Evolutionary conservation across 2,888 invertebrate species (phyloP).

Genomic region (Drosophila neonasuta): DNA sequence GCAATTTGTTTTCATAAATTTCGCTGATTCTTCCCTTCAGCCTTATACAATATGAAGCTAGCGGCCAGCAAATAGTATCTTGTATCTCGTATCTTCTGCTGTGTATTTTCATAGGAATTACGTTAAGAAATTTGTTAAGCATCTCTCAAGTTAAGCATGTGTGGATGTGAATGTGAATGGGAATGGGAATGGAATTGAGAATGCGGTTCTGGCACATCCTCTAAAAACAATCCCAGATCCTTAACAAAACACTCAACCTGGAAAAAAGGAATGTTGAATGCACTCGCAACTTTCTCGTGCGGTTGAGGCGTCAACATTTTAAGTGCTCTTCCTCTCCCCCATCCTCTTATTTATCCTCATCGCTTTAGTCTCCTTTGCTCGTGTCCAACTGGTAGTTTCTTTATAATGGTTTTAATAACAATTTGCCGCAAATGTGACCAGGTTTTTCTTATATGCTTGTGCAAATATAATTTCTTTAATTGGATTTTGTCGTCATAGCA

Average conservation of each 20-base stretch:
- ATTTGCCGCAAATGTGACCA: conserved; percentile 72
- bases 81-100: conserved; percentile 35
- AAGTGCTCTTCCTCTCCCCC: conserved; percentile 48
- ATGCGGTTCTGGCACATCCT: conserved; percentile 47
- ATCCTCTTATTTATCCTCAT: no score
- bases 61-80: conserved; percentile 63
- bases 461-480: conserved; percentile 76
- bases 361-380: not conserved
- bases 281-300: conserved; percentile 31
- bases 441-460: conserved; percentile 43
- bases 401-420: conserved; percentile 74
- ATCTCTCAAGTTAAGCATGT: conserved; percentile 64
- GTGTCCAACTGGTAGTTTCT: conserved; percentile 39
- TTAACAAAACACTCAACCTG: conserved; percentile 60
- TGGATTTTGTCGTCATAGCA: conserved; percentile 68
- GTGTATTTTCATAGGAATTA: conserved; percentile 64
- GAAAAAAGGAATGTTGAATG: conserved; percentile 14
- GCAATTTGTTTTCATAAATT: conserved; percentile 75
- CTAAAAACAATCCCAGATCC: conserved; percentile 62
- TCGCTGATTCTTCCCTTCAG: conserved; percentile 20
- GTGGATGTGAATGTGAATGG: conserved; percentile 35
- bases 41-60: conserved; percentile 59
- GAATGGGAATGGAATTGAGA: conserved; percentile 34
- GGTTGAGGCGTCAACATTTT: conserved; percentile 68
- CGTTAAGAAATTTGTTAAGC: conserved; percentile 65